A percentile compares a stretch with the other conserved stretches of the same genome.
phyloP scores from a whole-genome alignment of 2,113 vertebrate species.

The Stigmatopora argus region DNA sequence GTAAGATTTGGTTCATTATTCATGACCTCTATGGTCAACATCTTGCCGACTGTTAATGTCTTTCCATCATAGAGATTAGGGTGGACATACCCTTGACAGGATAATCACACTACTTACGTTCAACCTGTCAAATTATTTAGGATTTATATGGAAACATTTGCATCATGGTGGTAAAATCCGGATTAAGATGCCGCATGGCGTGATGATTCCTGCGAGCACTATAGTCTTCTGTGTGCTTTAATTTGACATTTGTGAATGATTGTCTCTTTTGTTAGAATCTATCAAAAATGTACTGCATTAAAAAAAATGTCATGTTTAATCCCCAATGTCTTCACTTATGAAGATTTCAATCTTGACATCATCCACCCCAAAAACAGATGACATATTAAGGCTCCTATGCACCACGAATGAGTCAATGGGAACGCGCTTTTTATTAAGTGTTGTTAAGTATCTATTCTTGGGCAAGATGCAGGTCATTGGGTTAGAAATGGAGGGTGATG shows the following conservation, averaged over 20 bases:
- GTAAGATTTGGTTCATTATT: not conserved
- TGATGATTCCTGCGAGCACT: not conserved
- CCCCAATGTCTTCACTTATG: not conserved
- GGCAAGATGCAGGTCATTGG: slow-evolving; percentile 33
- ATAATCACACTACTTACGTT: slow-evolving; percentile 8
- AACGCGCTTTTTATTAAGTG: slow-evolving; percentile 32
- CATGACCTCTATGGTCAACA: not conserved
- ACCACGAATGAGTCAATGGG: not conserved
- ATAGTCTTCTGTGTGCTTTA: not conserved
- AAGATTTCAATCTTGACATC: not conserved
- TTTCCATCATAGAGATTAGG: not conserved
- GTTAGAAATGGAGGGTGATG: slow-evolving; percentile 57
- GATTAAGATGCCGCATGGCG: not conserved
- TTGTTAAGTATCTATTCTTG: slow-evolving; percentile 63
- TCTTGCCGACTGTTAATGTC: not conserved
- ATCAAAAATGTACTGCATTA: not conserved
- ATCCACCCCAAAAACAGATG: not conserved
- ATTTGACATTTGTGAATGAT: not conserved
- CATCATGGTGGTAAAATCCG: not conserved
- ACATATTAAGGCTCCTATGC: slow-evolving; percentile 1
- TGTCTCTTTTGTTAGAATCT: not conserved
- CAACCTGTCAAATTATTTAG: slow-evolving; percentile 13
- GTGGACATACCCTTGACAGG: not conserved
- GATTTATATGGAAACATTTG: slow-evolving; percentile 14
- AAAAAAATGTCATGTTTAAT: not conserved